Conservation (phyloP, 2,113 vertebrate species). For the Lepisosteus osseus region DNA sequence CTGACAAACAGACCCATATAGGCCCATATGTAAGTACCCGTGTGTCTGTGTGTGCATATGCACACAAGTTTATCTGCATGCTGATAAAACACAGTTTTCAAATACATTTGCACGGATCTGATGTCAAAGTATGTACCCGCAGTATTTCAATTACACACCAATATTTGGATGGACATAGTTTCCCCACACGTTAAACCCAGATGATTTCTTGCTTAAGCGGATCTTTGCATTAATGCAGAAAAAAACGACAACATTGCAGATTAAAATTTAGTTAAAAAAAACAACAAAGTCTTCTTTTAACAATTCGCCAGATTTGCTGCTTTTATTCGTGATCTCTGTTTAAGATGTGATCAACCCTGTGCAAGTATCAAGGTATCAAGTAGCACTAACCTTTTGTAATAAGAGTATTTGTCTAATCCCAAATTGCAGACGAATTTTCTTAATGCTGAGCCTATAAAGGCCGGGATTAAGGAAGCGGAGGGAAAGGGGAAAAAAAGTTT, state of each 20-base stretch:
- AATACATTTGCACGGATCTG: no score
- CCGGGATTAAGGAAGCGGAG: constrained; percentile 71
- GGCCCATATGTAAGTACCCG: no score
- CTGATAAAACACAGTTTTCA: no score
- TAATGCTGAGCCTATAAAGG: constrained; percentile 83
- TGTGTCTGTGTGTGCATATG: no score
- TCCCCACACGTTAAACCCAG: not conserved
- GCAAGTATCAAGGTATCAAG: constrained; percentile 78
- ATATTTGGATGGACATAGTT: not conserved
- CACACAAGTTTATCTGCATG: no score
- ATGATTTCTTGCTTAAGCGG: not conserved
- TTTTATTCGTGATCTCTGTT: constrained; percentile 47
- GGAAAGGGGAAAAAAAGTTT: constrained; percentile 62
- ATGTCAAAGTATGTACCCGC: no score
- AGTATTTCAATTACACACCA: no score
- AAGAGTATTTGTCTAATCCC: constrained; percentile 90
- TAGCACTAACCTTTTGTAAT: constrained; percentile 72
- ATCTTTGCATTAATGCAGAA: no score
- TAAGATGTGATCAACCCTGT: constrained; percentile 58
- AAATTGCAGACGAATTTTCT: constrained; percentile 83
- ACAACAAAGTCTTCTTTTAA: constrained; percentile 48
- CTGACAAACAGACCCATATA: no score
- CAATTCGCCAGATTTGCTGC: constrained; percentile 48
- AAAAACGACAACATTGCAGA: no score
- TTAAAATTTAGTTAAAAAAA: constrained; percentile 46